A percentile compares a stretch with the other conserved stretches of the same genome.
Evolutionary conservation across 2,888 invertebrate genomes (phyloP).

Genomic region (Acleris literana): DNA sequence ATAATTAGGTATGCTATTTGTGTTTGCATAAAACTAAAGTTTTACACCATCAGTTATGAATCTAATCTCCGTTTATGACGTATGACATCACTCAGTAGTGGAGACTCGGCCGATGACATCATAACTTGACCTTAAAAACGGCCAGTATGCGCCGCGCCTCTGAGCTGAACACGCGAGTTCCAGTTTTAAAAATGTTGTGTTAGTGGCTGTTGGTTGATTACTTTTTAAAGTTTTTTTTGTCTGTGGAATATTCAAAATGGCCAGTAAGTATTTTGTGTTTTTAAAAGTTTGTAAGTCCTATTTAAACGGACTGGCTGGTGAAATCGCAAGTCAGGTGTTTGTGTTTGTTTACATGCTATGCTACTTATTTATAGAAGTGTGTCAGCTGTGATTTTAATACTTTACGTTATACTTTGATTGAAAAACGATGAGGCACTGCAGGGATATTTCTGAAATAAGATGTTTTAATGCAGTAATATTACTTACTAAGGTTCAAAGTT

Average conservation of each 20-base stretch:
- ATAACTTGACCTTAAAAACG: conserved; percentile 23
- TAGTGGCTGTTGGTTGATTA: neutral
- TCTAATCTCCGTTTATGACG: conserved; percentile 3
- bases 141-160: conserved; percentile 16
- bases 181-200: conserved; percentile 3
- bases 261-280: conserved; percentile 26
- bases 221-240: conserved; percentile 8
- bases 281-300: neutral
- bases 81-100: conserved; percentile 31
- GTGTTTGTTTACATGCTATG: conserved; percentile 21
- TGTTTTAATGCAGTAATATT: too few relatives aligned
- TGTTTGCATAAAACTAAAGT: too few relatives aligned
- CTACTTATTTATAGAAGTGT: conserved; percentile 42
- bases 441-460: too few relatives aligned
- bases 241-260: conserved; percentile 8
- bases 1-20: too few relatives aligned
- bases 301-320: neutral
- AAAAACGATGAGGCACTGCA: too few relatives aligned
- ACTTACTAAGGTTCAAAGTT: too few relatives aligned
- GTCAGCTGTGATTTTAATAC: conserved; percentile 41
- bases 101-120: conserved; percentile 30
- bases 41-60: conserved; percentile 1
- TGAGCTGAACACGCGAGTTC: conserved; percentile 1
- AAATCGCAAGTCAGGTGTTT: neutral
- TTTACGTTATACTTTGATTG: neutral